These are phyloP conservation scores for Latrodectus geometricus DNA, from an alignment of 1,140 invertebrate species.

Conservation along the genomic window DNA sequence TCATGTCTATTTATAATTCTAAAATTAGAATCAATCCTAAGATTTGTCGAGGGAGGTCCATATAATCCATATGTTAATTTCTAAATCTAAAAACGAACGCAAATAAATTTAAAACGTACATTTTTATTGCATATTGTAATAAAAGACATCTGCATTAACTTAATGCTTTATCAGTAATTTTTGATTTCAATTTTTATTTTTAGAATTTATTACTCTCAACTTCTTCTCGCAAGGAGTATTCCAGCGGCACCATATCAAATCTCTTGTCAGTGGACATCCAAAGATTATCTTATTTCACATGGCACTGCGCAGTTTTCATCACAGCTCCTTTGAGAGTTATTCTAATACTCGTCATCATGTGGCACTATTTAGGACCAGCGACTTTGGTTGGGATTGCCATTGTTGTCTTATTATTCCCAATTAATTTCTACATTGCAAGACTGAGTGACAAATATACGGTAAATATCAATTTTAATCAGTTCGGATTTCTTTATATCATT, in stretches of 20 bases:
- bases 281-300: slow-evolving; percentile 86
- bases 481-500: too few relatives aligned
- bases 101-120: too few relatives aligned
- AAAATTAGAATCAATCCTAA: too few relatives aligned
- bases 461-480: neutral
- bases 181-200: neutral
- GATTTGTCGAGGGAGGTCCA: too few relatives aligned
- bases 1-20: too few relatives aligned
- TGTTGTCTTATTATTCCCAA: slow-evolving; percentile 70
- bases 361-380: slow-evolving; percentile 76
- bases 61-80: too few relatives aligned
- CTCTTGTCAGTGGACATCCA: slow-evolving; percentile 90
- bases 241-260: slow-evolving; percentile 92
- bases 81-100: too few relatives aligned
- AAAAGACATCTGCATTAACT: too few relatives aligned
- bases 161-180: too few relatives aligned
- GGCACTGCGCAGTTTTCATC: slow-evolving; percentile 96
- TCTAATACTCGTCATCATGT: slow-evolving; percentile 88
- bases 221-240: slow-evolving; percentile 73
- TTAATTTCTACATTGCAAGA: slow-evolving; percentile 69
- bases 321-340: slow-evolving; percentile 92
- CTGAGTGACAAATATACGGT: slow-evolving; percentile 66
- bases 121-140: too few relatives aligned
- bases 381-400: slow-evolving; percentile 69
- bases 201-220: slow-evolving; percentile 67